phyloP scores from a whole-genome alignment of 1,140 invertebrate genomes.

The Pseudomyrmex sp. region DNA sequence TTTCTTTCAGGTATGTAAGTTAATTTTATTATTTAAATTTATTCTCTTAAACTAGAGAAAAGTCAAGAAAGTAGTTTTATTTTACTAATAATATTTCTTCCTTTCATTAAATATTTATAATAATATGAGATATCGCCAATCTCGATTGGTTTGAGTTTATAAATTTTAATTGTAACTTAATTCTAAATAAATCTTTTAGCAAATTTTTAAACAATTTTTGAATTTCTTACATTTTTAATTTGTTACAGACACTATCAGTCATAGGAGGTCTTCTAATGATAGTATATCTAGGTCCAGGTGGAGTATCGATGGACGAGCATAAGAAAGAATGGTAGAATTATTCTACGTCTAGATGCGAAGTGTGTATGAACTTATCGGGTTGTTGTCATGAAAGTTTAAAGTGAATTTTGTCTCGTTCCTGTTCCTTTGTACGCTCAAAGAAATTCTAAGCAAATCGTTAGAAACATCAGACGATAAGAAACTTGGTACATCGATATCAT shows the following conservation, averaged over 20 bases:
- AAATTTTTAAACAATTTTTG: background rate
- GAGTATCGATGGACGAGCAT: constrained; percentile 99
- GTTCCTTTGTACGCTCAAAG: constrained; percentile 64
- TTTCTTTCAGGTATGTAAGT: constrained; percentile 96
- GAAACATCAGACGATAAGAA: constrained; percentile 27
- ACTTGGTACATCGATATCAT: constrained; percentile 21
- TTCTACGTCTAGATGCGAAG: background rate
- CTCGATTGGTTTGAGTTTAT: background rate
- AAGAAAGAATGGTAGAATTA: constrained; percentile 97
- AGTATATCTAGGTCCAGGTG: constrained; percentile 98
- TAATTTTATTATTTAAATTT: constrained; percentile 36
- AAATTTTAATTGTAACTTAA: background rate
- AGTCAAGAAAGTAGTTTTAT: background rate
- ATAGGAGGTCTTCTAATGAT: constrained; percentile 99
- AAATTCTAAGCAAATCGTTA: constrained; percentile 17
- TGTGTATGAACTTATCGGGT: constrained; percentile 55
- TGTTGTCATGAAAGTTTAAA: constrained; percentile 62
- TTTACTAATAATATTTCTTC: background rate
- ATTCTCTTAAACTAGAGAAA: background rate
- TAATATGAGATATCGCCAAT: background rate
- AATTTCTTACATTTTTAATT: constrained; percentile 22
- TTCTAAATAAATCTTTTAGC: background rate
- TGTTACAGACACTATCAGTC: constrained; percentile 96
- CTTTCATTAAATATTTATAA: too few species aligned
- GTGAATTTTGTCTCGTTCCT: constrained; percentile 67